These are phyloP conservation scores for Aphidoletes aphidimyza DNA, from an alignment of 2,888 invertebrate species.

Conservation along the genomic window DNA sequence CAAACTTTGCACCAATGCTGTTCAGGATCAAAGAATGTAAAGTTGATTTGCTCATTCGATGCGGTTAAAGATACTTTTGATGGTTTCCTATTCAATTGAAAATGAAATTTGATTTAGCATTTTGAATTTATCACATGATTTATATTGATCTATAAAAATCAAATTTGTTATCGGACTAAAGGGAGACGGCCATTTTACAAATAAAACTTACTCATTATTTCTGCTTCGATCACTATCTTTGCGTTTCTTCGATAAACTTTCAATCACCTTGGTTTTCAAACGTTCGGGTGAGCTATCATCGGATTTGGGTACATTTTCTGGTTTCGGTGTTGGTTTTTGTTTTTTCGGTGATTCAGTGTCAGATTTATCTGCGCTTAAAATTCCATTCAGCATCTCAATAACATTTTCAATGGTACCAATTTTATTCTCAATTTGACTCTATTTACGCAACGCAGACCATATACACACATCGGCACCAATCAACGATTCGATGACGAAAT, in stretches of 20 bases:
- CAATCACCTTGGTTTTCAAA: conserved; percentile 65
- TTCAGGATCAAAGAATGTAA: conserved; percentile 88
- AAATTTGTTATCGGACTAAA: too few species aligned
- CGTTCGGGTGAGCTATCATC: conserved; percentile 63
- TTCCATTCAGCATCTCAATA: conserved; percentile 86
- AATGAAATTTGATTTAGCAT: neutral
- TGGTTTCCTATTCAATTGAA: conserved; percentile 4
- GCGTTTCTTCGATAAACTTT: conserved; percentile 64
- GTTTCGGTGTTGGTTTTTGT: neutral
- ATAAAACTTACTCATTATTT: neutral
- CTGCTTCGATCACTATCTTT: conserved; percentile 29
- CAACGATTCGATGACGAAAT: neutral
- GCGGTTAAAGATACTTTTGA: neutral
- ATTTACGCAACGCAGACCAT: neutral
- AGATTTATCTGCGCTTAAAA: conserved; percentile 77
- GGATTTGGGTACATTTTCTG: neutral
- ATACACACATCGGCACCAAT: neutral
- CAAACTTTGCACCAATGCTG: conserved; percentile 91
- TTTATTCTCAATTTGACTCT: conserved; percentile 67
- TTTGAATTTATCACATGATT: too few species aligned
- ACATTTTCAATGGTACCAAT: conserved; percentile 82
- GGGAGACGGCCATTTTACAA: neutral
- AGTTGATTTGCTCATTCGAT: conserved; percentile 72
- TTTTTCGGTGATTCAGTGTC: conserved; percentile 60
- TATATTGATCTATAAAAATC: too few species aligned